A percentile compares a stretch with the other conserved stretches of the same genome.
phyloP scores from a whole-genome alignment of 2,888 invertebrate genomes.

The Agrotis exclamationis region DNA sequence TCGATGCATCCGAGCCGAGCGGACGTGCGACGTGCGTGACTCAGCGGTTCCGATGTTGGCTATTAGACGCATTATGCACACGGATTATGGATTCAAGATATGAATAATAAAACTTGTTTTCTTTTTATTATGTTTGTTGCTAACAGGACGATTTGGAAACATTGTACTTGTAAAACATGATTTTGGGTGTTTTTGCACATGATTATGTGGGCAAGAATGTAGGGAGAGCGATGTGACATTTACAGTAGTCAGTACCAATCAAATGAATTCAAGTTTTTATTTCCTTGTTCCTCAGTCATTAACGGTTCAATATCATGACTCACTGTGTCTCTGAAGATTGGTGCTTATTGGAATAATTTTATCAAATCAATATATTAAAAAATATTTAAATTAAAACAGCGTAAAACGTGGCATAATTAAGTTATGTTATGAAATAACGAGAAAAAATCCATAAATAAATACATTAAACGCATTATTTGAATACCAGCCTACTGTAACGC shows the following conservation, averaged over 20 bases:
- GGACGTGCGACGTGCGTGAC: conserved; percentile 77
- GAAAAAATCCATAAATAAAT: conserved; percentile 7
- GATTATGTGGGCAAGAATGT: too few species aligned
- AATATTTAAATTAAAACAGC: too few species aligned
- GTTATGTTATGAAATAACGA: conserved; percentile 17
- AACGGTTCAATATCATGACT: neutral
- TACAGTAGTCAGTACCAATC: neutral
- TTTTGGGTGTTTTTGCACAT: neutral
- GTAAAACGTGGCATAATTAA: neutral
- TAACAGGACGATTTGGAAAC: neutral
- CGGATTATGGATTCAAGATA: conserved; percentile 37
- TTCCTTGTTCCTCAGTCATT: conserved; percentile 33
- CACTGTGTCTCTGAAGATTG: neutral
- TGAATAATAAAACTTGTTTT: conserved; percentile 34
- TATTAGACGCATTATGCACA: conserved; percentile 52
- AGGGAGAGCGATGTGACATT: conserved; percentile 11
- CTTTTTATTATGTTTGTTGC: conserved; percentile 14
- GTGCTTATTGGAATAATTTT: too few species aligned
- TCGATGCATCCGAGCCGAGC: conserved; percentile 72
- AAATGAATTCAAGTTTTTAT: neutral
- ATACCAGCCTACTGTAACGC: conserved; percentile 50
- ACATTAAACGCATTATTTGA: conserved; percentile 44
- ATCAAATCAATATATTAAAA: too few species aligned
- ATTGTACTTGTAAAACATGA: neutral
- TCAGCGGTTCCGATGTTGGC: conserved; percentile 59